phyloP scores from a whole-genome alignment of 23 tunicate genomes.

The Trididemnum clinides region DNA sequence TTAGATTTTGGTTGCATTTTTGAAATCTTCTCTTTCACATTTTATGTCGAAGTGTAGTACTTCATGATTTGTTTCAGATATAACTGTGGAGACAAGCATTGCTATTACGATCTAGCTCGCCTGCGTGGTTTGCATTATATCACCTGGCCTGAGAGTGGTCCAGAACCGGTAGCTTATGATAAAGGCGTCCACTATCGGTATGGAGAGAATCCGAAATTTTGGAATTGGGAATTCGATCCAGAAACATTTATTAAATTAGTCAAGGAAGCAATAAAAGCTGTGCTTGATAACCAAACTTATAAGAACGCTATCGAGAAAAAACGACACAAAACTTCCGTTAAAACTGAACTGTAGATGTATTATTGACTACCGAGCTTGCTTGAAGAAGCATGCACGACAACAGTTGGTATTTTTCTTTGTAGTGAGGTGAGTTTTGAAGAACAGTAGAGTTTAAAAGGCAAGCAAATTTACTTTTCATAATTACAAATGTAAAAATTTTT shows the following conservation, averaged over 20 bases:
- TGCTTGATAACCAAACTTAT: slow-evolving; percentile 21
- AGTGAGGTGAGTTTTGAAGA: too few species aligned
- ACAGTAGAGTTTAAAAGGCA: too few species aligned
- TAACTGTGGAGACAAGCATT: slow-evolving; percentile 77
- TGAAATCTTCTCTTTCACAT: too few species aligned
- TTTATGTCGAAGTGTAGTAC: neutral
- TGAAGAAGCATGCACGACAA: too few species aligned
- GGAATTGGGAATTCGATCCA: slow-evolving; percentile 91
- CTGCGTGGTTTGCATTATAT: slow-evolving; percentile 79
- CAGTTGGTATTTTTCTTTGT: too few species aligned
- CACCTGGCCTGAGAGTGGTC: slow-evolving; percentile 58
- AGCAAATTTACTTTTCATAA: too few species aligned
- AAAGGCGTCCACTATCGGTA: slow-evolving; percentile 69
- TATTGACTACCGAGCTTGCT: too few species aligned
- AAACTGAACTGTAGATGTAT: slow-evolving; percentile 3
- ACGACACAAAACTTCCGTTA: neutral
- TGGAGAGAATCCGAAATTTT: slow-evolving; percentile 88
- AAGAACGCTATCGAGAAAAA: neutral
- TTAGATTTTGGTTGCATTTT: too few species aligned
- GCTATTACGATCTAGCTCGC: slow-evolving; percentile 86
- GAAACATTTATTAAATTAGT: slow-evolving; percentile 46
- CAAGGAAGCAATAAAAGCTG: slow-evolving; percentile 28
- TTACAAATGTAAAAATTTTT: too few species aligned
- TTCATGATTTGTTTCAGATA: slow-evolving; percentile 41
- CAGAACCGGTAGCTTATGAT: slow-evolving; percentile 46